Evolutionary conservation across 2,888 invertebrate species (phyloP).

Genomic region (Eristalis intricaria): DNA sequence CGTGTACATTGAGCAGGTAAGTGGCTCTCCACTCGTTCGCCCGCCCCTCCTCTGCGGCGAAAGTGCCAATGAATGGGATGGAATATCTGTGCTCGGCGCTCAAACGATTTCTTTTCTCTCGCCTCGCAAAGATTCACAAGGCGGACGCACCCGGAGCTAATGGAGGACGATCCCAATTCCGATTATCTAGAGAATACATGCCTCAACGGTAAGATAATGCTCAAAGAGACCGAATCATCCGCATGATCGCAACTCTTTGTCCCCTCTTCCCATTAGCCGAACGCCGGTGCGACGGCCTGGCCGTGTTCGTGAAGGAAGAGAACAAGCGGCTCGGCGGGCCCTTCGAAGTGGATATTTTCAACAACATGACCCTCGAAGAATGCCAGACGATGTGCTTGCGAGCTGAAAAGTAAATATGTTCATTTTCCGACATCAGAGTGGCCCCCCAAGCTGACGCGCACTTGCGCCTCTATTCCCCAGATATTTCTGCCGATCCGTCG

Average conservation of each 20-base stretch:
- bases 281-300: conserved; percentile 91
- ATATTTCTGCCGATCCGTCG: conserved; percentile 93
- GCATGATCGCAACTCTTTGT: neutral
- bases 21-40: neutral
- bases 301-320: conserved; percentile 94
- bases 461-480: conserved; percentile 79
- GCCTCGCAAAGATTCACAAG: conserved; percentile 86
- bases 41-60: too few relatives aligned
- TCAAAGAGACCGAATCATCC: neutral
- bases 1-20: conserved; percentile 88
- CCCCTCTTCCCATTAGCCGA: conserved; percentile 84
- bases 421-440: conserved; percentile 43
- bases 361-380: conserved; percentile 92
- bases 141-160: conserved; percentile 91
- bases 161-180: conserved; percentile 92
- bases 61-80: too few relatives aligned
- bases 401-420: conserved; percentile 88
- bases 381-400: conserved; percentile 93
- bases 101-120: neutral
- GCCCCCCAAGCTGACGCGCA: neutral
- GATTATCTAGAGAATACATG: conserved; percentile 96
- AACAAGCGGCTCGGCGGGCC: conserved; percentile 93
- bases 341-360: conserved; percentile 93
- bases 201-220: conserved; percentile 86
- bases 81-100: neutral